These are phyloP conservation scores for Peromyscus aztecus DNA, from an alignment of 2,797 vertebrate genomes.

Conservation along the genomic window DNA sequence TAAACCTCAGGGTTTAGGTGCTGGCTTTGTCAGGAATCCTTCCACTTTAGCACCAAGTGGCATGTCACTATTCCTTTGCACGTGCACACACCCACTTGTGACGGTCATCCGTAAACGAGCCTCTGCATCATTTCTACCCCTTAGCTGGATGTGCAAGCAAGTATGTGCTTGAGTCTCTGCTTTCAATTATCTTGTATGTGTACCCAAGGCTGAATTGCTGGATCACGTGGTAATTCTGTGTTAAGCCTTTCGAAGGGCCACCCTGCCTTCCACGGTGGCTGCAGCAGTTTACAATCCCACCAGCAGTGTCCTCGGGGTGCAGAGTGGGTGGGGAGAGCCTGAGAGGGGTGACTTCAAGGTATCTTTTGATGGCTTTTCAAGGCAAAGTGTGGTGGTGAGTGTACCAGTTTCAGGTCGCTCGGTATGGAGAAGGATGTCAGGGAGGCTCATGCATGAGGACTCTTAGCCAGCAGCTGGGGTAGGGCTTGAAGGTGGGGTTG, in stretches of 20 bases:
- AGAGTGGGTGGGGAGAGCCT: neutral
- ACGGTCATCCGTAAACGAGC: neutral
- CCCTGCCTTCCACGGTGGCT: neutral
- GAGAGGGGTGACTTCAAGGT: neutral
- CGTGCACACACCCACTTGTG: neutral
- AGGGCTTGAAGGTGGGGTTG: neutral
- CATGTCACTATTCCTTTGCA: neutral
- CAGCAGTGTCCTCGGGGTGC: too few relatives aligned
- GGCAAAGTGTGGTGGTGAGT: neutral
- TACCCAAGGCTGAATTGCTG: too few relatives aligned
- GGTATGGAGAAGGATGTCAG: neutral
- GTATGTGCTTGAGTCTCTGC: neutral
- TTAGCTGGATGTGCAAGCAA: fast-evolving
- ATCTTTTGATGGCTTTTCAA: neutral
- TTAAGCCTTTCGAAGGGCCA: neutral
- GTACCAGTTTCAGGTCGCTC: neutral
- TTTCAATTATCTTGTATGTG: neutral
- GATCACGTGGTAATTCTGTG: neutral
- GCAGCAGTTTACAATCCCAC: too few relatives aligned
- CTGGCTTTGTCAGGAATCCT: too few relatives aligned
- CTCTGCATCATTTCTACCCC: fast-evolving
- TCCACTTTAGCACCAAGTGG: neutral
- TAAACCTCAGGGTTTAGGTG: neutral
- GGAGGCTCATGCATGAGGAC: neutral
- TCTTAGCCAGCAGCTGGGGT: neutral